A percentile compares a stretch with the other conserved stretches of the same genome.
Evolutionary conservation across 1,140 invertebrate species (phyloP).

Genomic region (Pectinophora gossypiella): DNA sequence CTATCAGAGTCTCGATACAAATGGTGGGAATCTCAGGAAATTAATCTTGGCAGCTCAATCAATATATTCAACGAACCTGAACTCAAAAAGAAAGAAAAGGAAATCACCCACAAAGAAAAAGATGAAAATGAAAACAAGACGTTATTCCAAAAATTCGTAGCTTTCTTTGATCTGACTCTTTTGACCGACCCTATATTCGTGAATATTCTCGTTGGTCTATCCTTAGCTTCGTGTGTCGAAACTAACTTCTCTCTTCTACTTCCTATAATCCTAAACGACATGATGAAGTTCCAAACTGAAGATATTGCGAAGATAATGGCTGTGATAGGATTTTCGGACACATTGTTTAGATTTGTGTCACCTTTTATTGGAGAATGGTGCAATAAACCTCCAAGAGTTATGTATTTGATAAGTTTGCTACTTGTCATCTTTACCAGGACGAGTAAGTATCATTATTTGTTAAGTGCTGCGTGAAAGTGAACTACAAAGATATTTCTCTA

Average conservation of each 20-base stretch:
- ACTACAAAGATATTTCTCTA: too few relatives aligned
- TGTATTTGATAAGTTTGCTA: conserved; percentile 78
- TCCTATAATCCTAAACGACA: conserved; percentile 80
- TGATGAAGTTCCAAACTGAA: conserved; percentile 70
- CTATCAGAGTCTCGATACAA: conserved; percentile 49
- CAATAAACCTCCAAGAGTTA: conserved; percentile 75
- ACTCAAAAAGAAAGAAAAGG: conserved; percentile 28
- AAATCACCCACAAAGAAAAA: conserved; percentile 15
- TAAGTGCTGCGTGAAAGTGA: not conserved
- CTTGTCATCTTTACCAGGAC: conserved; percentile 78
- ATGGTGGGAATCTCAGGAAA: conserved; percentile 71
- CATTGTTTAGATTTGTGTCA: conserved; percentile 76
- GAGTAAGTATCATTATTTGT: conserved; percentile 72
- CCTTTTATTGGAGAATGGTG: conserved; percentile 79
- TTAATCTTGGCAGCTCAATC: conserved; percentile 63
- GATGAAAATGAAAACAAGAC: conserved; percentile 28
- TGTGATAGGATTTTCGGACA: conserved; percentile 76
- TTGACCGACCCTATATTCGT: conserved; percentile 67
- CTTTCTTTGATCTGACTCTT: conserved; percentile 64
- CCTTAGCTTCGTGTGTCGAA: conserved; percentile 81
- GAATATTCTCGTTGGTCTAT: conserved; percentile 81
- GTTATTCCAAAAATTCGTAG: conserved; percentile 35
- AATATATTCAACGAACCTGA: conserved; percentile 60
- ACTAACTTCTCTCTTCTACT: conserved; percentile 81
- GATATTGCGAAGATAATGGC: conserved; percentile 79